Evolutionary conservation across 2,888 invertebrate genomes (phyloP).

Genomic region (Scrobipalpa costella): DNA sequence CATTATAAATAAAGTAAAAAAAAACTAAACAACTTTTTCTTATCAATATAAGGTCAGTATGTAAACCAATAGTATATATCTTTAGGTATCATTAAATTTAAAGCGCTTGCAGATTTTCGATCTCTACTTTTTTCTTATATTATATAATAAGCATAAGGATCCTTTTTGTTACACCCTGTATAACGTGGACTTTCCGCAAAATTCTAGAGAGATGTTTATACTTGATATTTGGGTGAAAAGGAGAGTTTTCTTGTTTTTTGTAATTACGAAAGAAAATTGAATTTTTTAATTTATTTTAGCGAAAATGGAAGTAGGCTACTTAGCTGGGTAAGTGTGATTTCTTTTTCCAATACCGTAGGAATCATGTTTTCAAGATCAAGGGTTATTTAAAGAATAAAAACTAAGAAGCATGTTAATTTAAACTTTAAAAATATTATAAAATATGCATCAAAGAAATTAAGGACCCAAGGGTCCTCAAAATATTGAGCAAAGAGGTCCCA

Average conservation of each 20-base stretch:
- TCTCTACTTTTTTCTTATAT: neutral
- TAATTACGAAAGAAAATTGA: neutral
- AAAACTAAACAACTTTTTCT: too few species aligned
- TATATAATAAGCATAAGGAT: too few species aligned
- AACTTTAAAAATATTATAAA: too few species aligned
- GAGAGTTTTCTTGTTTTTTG: neutral
- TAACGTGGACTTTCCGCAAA: slow-evolving; percentile 26
- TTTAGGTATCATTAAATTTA: too few species aligned
- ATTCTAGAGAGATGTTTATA: neutral
- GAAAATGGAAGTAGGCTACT: neutral
- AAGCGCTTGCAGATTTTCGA: neutral
- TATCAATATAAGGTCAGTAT: too few species aligned
- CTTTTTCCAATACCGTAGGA: too few species aligned
- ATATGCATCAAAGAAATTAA: slow-evolving; percentile 34
- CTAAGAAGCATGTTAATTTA: too few species aligned
- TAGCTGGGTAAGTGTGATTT: too few species aligned
- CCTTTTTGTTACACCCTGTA: neutral
- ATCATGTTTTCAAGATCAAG: too few species aligned
- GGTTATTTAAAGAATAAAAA: too few species aligned
- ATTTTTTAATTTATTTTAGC: neutral
- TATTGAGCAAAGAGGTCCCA: slow-evolving; percentile 52
- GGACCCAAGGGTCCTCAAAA: slow-evolving; percentile 45
- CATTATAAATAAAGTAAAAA: too few species aligned
- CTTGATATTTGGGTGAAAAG: neutral
- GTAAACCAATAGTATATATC: too few species aligned